phyloP scores from a whole-genome alignment of 2,888 invertebrate species.

The Macrophya alboannulata region DNA sequence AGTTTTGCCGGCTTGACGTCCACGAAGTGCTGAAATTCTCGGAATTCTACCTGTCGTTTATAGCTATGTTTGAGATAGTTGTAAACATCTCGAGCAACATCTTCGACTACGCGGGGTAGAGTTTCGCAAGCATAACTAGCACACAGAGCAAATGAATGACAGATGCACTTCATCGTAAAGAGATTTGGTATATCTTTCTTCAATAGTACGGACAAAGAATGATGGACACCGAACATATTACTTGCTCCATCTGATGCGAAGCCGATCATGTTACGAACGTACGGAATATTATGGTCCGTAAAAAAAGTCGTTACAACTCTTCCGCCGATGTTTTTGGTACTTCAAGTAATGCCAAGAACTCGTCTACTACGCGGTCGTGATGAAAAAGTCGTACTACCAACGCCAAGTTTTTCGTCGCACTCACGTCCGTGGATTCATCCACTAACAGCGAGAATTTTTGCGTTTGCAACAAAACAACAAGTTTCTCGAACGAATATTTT shows the following conservation, averaged over 20 bases:
- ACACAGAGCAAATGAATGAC: conserved; percentile 37
- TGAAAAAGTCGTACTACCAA: conserved; percentile 57
- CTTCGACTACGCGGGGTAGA: conserved; percentile 48
- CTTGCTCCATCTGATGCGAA: conserved; percentile 30
- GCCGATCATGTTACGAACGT: neutral
- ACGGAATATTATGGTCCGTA: conserved; percentile 1
- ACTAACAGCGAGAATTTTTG: conserved; percentile 62
- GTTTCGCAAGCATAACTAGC: conserved; percentile 57
- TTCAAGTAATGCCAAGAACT: conserved; percentile 60
- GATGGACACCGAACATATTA: conserved; percentile 28
- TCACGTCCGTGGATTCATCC: conserved; percentile 61
- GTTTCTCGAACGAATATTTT: conserved; percentile 56
- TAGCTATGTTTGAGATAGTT: conserved; percentile 17
- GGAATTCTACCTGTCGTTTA: too few relatives aligned
- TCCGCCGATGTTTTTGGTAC: conserved; percentile 58
- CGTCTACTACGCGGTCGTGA: conserved; percentile 50
- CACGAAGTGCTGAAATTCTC: too few relatives aligned
- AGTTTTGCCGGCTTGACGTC: too few relatives aligned
- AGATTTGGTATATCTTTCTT: neutral
- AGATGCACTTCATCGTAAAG: conserved; percentile 45
- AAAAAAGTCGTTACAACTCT: conserved; percentile 52
- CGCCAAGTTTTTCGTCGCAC: conserved; percentile 61
- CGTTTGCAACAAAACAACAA: conserved; percentile 52
- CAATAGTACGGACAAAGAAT: neutral
- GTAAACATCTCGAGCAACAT: conserved; percentile 35